Base-by-base conservation (phyloP, 2,797 vertebrate genomes). In the Enteromius radiatus region DNA sequence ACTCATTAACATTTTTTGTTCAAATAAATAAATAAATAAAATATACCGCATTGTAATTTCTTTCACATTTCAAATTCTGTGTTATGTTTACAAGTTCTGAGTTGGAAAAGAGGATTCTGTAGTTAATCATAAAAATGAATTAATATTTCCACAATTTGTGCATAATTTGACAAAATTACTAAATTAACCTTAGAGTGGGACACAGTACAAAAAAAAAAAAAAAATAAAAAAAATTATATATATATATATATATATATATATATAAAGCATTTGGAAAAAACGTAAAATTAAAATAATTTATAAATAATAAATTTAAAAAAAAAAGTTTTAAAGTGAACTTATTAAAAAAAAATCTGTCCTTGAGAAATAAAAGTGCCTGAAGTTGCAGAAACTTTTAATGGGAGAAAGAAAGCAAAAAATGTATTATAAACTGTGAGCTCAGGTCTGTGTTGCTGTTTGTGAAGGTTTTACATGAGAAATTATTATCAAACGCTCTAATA, bases 381-480 rank as follows among this genome's bases (percentile, higher is more conserved):
- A 28, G 15, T 10, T 28, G 6, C 10, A 70, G 14, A 26, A 43
- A 43, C 41, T 45, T 15, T 70, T 4, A 47, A 10, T 23, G 41
- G 41, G 9, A 73, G 28, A 73, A n/a, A 73, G 9, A 33, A 21
- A 73, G 5, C 69, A 45, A 31, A 45, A 45, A 17, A 26, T 26
- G 3, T n/a, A n/a, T 47, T 36, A 47, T 36, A 47, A 36, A 36
- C 47, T n/a, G 26, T 21, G 41, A 49, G 23, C 4, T 28, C 23
- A 70, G 41, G 41, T 31, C 23, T 47, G 8, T 47, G 23, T 28
- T 73, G 31, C 11, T n/a, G 47, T n/a, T 54, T 71, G 15, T 47
- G 7, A 74, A 0, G 33, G 56, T 38, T 74, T 75, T 38, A 74
- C 52, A 75, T 56, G 17, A 45, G 9, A 64, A 77, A 78, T 31